Base-by-base conservation (phyloP, 2,113 vertebrate genomes). In the Cairina moschata region DNA sequence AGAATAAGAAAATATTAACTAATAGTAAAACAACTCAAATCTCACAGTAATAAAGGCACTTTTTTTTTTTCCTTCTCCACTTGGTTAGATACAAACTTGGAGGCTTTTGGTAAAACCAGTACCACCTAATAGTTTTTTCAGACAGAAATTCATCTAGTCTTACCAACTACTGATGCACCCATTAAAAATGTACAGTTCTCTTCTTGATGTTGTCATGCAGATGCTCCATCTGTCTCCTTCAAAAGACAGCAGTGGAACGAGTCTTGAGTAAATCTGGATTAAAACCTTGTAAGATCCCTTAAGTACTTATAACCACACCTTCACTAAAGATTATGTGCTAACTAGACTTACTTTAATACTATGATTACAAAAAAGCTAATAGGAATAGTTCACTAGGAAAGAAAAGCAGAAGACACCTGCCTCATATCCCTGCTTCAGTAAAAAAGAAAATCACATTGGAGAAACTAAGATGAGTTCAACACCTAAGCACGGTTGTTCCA, bases 151-250 rank as follows among this genome's bases (percentile, higher is more conserved):
- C 9, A 40, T 25, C 28, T 32, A 42, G 21, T 50, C 36, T 26
- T 44, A 72, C 17, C 59, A 76, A 76, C 26, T 68, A 62, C 32
- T 0, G 0, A 54, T 10, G 17, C 4, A 32, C 85, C 36, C 23
- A 28, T 32, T 72, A 82, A 58, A 84, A 78, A 60, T 26, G 59
- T 3, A 65, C 6, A 56, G 34, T 5, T 4, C 11, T 65, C 28
- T 56, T 73, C 54, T 22, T 50, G 13, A 60, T 23, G 3, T 22
- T 68, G 21, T 38, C 20, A 74, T 9, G 36, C 16, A 77, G 25
- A 40, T 40, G 22, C 2, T 76, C 10, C 28, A 87, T 16, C 20
- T 63, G 26, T 6, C 58, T 76, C 59, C 62, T 76, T 56, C 1
- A 0, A 73, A 90, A 90, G 13, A 75, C 34, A 77, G 63, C 23